Evolutionary conservation across 1,140 invertebrate genomes (phyloP).

Genomic region (Reticulitermes speratus): DNA sequence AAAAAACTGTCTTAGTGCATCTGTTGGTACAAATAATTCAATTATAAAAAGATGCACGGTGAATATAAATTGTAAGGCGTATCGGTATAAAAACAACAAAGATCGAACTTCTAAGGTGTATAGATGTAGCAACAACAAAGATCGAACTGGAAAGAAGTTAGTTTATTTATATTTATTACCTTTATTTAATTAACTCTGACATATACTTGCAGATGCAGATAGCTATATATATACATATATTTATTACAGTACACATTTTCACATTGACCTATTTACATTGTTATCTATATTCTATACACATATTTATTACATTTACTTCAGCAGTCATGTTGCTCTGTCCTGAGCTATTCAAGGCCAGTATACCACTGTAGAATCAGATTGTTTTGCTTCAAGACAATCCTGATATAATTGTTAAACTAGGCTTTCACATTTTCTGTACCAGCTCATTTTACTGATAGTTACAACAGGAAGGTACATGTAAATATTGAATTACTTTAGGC

Average conservation of each 20-base stretch:
- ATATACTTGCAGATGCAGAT: not conserved
- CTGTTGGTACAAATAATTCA: too few relatives aligned
- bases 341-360: slow-evolving; percentile 8
- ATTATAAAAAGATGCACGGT: too few relatives aligned
- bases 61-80: too few relatives aligned
- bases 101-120: not conserved
- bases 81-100: too few relatives aligned
- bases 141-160: not conserved
- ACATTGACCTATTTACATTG: not conserved
- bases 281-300: slow-evolving; percentile 1
- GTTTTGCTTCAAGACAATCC: not conserved
- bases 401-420: not conserved
- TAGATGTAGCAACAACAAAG: not conserved
- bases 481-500: too few relatives aligned
- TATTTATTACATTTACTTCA: not conserved
- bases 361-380: not conserved
- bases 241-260: not conserved
- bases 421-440: too few relatives aligned
- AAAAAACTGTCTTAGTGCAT: too few relatives aligned
- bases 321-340: not conserved
- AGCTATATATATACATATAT: not conserved
- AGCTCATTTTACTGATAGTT: too few relatives aligned
- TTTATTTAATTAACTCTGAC: not conserved
- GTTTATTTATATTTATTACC: not conserved
- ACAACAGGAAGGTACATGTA: too few relatives aligned